Percentiles rank a stretch among this genome's conserved stretches.
Conservation (phyloP, 1,140 invertebrate genomes). For the Drosophila suzukii region DNA sequence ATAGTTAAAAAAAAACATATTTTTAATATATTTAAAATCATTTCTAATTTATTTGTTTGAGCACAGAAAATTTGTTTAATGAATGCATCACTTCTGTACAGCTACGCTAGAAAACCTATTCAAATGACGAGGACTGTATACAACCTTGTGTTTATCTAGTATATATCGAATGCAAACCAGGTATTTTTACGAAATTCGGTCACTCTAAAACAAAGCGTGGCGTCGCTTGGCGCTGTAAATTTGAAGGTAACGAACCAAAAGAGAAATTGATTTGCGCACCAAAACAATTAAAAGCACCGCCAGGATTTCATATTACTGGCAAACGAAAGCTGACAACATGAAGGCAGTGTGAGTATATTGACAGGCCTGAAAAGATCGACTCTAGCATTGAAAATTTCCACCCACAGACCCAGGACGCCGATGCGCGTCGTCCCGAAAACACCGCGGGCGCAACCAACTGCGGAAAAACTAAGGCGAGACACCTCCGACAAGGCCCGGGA, state of each 20-base stretch:
- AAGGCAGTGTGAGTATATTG: slow-evolving; percentile 62
- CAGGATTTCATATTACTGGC: not conserved
- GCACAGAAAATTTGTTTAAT: not conserved
- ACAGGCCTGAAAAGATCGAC: not conserved
- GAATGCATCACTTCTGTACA: not conserved
- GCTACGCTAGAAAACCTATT: not conserved
- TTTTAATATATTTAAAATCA: no score
- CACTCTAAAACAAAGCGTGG: slow-evolving; percentile 55
- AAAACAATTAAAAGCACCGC: not conserved
- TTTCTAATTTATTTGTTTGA: no score
- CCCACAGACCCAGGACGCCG: slow-evolving; percentile 77
- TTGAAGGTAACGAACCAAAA: slow-evolving; percentile 63
- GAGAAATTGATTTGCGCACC: not conserved
- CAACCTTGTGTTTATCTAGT: not conserved
- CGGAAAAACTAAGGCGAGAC: slow-evolving; percentile 49
- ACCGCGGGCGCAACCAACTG: slow-evolving; percentile 32
- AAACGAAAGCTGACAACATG: slow-evolving; percentile 39
- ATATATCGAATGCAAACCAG: not conserved
- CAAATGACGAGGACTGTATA: not conserved
- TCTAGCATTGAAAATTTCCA: not conserved
- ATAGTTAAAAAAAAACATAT: no score
- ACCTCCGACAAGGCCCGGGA: slow-evolving; percentile 52
- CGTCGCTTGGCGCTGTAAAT: slow-evolving; percentile 68
- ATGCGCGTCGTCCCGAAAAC: slow-evolving; percentile 65
- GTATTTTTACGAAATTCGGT: not conserved